A percentile compares a stretch with the other conserved stretches of the same genome.
Conservation (phyloP, 2,113 vertebrate genomes). For the Steatornis caripensis region DNA sequence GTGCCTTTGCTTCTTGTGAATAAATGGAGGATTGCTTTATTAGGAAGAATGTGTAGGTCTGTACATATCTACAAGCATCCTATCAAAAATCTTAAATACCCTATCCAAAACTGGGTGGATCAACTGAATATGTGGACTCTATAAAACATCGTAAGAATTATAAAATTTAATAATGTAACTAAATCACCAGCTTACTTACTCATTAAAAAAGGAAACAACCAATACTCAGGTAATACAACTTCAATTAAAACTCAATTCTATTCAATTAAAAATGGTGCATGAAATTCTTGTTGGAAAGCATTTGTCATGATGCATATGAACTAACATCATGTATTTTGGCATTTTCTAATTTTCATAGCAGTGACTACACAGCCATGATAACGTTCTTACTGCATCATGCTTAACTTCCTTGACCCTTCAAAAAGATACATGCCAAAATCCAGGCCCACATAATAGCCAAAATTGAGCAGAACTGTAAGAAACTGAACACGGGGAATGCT, state of each 20-base stretch:
- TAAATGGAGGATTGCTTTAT: neutral
- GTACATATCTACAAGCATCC: neutral
- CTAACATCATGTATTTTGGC: neutral
- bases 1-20: neutral
- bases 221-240: neutral
- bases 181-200: neutral
- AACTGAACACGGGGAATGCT: neutral
- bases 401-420: neutral
- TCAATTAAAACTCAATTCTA: too few relatives aligned
- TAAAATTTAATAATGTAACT: neutral
- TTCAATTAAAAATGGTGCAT: neutral
- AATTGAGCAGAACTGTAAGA: neutral
- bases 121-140: neutral
- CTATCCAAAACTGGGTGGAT: neutral
- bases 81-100: neutral
- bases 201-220: neutral
- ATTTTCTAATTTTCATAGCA: neutral
- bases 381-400: neutral
- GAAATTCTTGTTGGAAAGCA: neutral
- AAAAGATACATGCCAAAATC: neutral
- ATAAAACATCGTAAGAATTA: neutral
- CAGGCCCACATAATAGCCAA: neutral
- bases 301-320: neutral
- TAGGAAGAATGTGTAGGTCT: neutral
- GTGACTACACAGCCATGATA: neutral